Base-by-base conservation (phyloP, 1,140 invertebrate species). In the Chrysopa pallens region DNA sequence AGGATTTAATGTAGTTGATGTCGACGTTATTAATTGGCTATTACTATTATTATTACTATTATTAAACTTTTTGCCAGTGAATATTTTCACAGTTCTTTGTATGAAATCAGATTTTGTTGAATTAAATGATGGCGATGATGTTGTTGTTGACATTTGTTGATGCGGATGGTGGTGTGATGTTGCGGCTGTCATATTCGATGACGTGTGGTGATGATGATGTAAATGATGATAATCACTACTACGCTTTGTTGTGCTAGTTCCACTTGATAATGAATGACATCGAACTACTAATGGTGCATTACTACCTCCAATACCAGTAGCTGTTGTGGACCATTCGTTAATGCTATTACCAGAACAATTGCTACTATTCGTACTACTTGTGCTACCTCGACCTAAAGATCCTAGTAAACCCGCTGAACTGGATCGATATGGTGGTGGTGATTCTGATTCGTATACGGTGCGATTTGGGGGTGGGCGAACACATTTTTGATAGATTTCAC, bases 391-490 rank as follows among this genome's bases (percentile, higher is more conserved):
- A n/a, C 50, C 50, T 6, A 50, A 46, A 8, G 51, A 52, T 47
- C 51, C 58, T 45, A 67, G 49, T 29, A 61, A 54, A 6, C 56
- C 63, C 46, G 66, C 66, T 45, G 68, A 74, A 55, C 64, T 68
- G 38, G 72, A 74, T 46, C 73, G 62, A 51, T 76, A 78, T 8
- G 74, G 72, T 27, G 75, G 75, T 39, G 73, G 73, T 47, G 71
- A 73, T 50, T 77, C 73, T 45, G 73, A 70, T 49, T 79, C 74
- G 52, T 72, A 72, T 27, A 79, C 72, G 31, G 76, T 80, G 51
- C 73, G 69, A 51, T 82, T 82, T 13, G 78, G 78, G 23, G 78
- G 78, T 42, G 78, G 72, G 48, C 74, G 66, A 47, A 82, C 73
- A 50, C 74, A 76, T 54, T 76, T 73, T 53, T 76, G 72, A 57